A percentile compares a stretch with the other conserved stretches of the same genome.
phyloP scores from a whole-genome alignment of 2,888 invertebrate species.

The Phortica magna region DNA sequence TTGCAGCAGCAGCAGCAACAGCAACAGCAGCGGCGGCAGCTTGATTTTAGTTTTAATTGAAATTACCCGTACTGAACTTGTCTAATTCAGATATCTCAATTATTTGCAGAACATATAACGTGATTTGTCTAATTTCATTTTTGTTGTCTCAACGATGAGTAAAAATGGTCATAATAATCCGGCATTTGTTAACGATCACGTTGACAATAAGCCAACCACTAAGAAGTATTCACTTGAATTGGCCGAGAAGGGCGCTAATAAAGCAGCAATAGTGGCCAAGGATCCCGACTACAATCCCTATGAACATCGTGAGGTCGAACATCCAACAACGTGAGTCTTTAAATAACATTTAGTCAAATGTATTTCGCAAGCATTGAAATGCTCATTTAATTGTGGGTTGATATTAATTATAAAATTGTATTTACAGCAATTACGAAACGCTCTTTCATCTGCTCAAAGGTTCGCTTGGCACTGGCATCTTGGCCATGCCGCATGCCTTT shows the following conservation, averaged over 20 bases:
- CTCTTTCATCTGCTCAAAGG: slow-evolving; percentile 94
- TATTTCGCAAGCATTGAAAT: background rate
- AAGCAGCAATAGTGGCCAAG: slow-evolving; percentile 53
- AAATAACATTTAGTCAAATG: too few species aligned
- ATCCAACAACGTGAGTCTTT: slow-evolving; percentile 85
- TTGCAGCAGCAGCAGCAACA: background rate
- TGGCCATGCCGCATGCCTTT: slow-evolving; percentile 90
- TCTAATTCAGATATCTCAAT: slow-evolving; percentile 10
- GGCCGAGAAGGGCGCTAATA: slow-evolving; percentile 73
- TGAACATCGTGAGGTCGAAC: slow-evolving; percentile 82
- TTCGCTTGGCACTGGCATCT: slow-evolving; percentile 94
- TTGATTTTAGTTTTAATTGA: background rate
- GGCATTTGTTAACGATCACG: slow-evolving; percentile 74
- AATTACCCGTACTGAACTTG: background rate
- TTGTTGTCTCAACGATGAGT: slow-evolving; percentile 64
- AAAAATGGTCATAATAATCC: slow-evolving; percentile 77
- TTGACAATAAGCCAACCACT: slow-evolving; percentile 62
- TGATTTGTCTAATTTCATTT: background rate
- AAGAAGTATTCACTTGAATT: slow-evolving; percentile 73
- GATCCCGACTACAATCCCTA: slow-evolving; percentile 83
- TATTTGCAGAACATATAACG: background rate
- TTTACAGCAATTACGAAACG: slow-evolving; percentile 88
- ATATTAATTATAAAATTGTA: background rate
- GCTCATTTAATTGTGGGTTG: too few species aligned
- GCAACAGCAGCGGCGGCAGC: too few species aligned